phyloP scores from a whole-genome alignment of 2,113 vertebrate genomes.

The Melospiza georgiana region DNA sequence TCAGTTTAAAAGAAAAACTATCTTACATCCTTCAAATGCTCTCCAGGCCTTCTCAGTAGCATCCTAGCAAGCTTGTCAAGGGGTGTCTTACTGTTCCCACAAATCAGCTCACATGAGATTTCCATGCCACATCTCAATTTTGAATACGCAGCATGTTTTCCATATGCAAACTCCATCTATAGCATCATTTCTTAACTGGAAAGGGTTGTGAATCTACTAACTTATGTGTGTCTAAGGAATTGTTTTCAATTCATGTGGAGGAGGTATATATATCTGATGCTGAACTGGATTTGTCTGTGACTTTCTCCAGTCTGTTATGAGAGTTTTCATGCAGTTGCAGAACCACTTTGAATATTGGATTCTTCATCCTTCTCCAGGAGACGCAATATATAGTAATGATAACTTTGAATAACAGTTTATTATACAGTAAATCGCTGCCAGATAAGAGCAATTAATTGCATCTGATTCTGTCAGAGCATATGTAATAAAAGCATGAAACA shows the following conservation, averaged over 20 bases:
- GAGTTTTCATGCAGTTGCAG: neutral
- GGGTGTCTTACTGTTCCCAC: neutral
- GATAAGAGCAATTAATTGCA: neutral
- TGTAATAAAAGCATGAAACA: neutral
- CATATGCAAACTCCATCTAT: neutral
- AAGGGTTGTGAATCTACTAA: neutral
- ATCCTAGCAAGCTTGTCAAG: accelerated
- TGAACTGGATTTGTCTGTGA: neutral
- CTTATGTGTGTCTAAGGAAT: neutral
- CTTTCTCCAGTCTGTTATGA: neutral
- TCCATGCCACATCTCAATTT: neutral
- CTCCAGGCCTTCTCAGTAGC: neutral
- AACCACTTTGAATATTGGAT: neutral
- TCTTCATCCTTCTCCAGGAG: neutral
- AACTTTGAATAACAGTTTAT: neutral
- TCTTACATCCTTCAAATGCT: neutral
- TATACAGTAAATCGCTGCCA: neutral
- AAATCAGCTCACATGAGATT: neutral
- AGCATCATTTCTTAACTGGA: neutral
- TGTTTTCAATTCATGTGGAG: neutral
- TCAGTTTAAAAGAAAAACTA: neutral
- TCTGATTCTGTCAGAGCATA: neutral
- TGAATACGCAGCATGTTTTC: neutral
- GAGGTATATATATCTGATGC: neutral
- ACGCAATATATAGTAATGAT: neutral